A percentile compares a stretch with the other conserved stretches of the same genome.
Conservation (phyloP, 92 coral and sea anemone genomes). For the Phenganax marumi region DNA sequence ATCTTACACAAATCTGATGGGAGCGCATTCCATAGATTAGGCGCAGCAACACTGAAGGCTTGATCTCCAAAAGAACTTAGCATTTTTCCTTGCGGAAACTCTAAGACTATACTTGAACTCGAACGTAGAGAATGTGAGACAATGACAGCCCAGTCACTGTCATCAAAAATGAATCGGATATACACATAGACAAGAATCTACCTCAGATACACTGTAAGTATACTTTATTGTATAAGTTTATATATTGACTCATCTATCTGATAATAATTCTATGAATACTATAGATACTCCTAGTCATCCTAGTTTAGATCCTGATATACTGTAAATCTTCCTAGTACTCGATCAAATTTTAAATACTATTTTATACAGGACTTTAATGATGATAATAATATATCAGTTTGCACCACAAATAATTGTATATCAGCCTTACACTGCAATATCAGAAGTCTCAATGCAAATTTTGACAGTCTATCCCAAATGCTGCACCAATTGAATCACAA, state of each 20-base stretch:
- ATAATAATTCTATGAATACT: neutral
- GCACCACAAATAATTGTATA: constrained; percentile 42
- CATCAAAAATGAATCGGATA: neutral
- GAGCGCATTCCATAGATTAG: too few species aligned
- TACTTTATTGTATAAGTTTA: neutral
- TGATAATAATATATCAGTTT: constrained; percentile 36
- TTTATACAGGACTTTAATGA: constrained; percentile 34
- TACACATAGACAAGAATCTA: neutral
- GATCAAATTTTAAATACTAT: constrained; percentile 47
- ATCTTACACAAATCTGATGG: too few species aligned
- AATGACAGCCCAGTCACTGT: neutral
- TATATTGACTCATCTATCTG: too few species aligned
- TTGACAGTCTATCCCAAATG: constrained; percentile 43
- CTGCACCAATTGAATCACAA: constrained; percentile 41
- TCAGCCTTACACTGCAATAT: constrained; percentile 55
- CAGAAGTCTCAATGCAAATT: constrained; percentile 56
- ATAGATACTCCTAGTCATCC: neutral
- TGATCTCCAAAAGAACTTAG: too few species aligned
- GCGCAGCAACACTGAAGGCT: too few species aligned
- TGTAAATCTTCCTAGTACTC: constrained; percentile 23
- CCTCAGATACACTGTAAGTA: constrained; percentile 7
- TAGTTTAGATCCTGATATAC: constrained; percentile 44
- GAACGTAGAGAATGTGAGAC: too few species aligned
- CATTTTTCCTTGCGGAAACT: too few species aligned
- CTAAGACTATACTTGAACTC: too few species aligned